Evolutionary conservation across 2,113 vertebrate species (phyloP), one percentile per base, ranked within the genome.

Genomic region (Athene cunicularia): DNA sequence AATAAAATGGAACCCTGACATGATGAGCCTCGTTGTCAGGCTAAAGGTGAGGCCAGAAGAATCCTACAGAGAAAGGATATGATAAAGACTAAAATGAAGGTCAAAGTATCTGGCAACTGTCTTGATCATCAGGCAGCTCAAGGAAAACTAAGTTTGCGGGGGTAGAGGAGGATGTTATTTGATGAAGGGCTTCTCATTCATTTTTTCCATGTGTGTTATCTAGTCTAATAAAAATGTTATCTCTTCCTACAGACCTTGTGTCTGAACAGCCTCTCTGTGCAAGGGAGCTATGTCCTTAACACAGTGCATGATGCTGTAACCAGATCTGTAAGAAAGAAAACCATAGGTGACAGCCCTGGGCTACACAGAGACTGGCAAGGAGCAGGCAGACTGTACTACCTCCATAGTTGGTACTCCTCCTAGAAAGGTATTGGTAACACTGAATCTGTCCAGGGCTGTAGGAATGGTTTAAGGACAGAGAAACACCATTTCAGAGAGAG

Each of bases 121-220:
- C 66, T 49, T 80, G 52, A 77, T 35, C 86, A 68, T 56, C 53
- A 82, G 58, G 70, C 49, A 80, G 90, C 81, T 85, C 77, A 60
- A 79, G 39, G 62, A 85, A 75, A 91, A 33, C 73, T 33, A 72
- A 45, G 53, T 90, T 82, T 82, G 74, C 10, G 27, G 45, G 58
- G 62, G 62, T 67, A 66, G 68, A 84, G 20, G 8, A 94, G 59
- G 45, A 93, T 91, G 49, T 73, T 76, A 85, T 83, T 96, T 93
- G 95, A 95, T 86, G 87, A 96, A 93, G 74, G 77, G 49, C 30
- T 93, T 91, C 52, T 37, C 90, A 68, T 87, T 93, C 43, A 45
- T 93, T 97, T 96, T 85, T 95, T 80, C 90, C 93, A 91, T 95
- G 71, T 80, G 74, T 88, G 87, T 94, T 96, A 96, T 90, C 92